Conservation (phyloP, 1,140 invertebrate genomes). For the Drosophila mojavensis region DNA sequence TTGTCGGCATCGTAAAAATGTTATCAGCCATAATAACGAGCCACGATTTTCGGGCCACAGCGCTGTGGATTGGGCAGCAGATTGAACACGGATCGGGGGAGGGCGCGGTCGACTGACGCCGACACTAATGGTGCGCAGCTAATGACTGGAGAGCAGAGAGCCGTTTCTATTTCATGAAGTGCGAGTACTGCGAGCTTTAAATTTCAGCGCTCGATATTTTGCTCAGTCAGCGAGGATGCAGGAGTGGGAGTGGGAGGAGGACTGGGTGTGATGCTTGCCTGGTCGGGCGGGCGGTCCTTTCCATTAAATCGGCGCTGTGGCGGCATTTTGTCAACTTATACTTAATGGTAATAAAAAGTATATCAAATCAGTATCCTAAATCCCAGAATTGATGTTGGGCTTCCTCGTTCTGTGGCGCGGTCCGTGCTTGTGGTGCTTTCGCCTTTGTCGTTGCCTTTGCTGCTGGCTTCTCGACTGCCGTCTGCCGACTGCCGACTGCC, state of each 20-base stretch:
- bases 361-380: slow-evolving; percentile 83
- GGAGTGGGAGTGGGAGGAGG: too few relatives aligned
- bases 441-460: background rate
- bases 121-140: slow-evolving; percentile 79
- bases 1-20: slow-evolving; percentile 83
- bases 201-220: slow-evolving; percentile 57
- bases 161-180: slow-evolving; percentile 44
- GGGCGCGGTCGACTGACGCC: slow-evolving; percentile 58
- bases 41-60: slow-evolving; percentile 71
- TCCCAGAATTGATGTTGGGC: slow-evolving; percentile 80
- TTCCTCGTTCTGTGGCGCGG: slow-evolving; percentile 58
- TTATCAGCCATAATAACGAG: slow-evolving; percentile 83
- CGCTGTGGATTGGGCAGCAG: slow-evolving; percentile 10
- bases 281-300: slow-evolving; percentile 1
- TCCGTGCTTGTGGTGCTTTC: slow-evolving; percentile 2
- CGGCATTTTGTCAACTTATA: slow-evolving; percentile 72
- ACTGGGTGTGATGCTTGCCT: background rate
- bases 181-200: slow-evolving; percentile 56
- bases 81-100: slow-evolving; percentile 4
- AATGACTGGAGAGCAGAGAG: slow-evolving; percentile 63
- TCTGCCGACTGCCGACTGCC: background rate
- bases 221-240: too few relatives aligned
- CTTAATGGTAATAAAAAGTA: slow-evolving; percentile 84
- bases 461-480: background rate
- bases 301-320: slow-evolving; percentile 63